Conservation (phyloP, 2,888 invertebrate genomes). For the Lycophotia porphyrea region DNA sequence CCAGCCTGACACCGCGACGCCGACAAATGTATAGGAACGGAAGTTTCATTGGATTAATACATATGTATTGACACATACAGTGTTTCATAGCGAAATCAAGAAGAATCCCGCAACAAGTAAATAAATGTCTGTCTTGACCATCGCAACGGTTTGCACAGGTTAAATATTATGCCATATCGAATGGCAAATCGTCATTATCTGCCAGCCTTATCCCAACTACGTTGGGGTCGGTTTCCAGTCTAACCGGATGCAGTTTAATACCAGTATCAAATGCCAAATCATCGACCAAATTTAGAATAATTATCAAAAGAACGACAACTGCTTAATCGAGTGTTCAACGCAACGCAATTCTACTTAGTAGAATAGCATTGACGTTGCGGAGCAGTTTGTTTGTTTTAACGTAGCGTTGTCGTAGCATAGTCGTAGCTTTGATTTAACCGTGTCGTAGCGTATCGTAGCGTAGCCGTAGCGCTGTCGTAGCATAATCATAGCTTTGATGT, state of each 20-base stretch:
- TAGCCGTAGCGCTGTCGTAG: not conserved
- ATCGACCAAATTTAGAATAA: not conserved
- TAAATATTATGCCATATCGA: not conserved
- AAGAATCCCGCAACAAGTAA: not conserved
- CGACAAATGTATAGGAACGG: not conserved
- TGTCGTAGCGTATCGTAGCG: too few relatives aligned
- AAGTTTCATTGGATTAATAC: slow-evolving; percentile 4
- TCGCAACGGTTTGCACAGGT: not conserved
- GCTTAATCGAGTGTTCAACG: not conserved
- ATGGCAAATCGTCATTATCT: not conserved
- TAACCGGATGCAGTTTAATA: not conserved
- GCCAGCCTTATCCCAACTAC: not conserved
- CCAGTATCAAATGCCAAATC: not conserved
- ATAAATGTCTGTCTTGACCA: not conserved
- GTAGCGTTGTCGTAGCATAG: not conserved
- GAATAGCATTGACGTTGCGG: too few relatives aligned
- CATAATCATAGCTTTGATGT: not conserved
- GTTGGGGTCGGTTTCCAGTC: not conserved
- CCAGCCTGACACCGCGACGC: not conserved
- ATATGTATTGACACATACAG: not conserved
- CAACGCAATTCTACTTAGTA: too few relatives aligned
- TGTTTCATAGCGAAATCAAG: not conserved
- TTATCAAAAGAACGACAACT: not conserved
- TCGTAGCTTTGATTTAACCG: not conserved
- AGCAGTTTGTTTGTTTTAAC: too few relatives aligned